These are phyloP conservation scores for Chaetodon auriga DNA, from an alignment of 2,113 vertebrate species.

Conservation along the genomic window DNA sequence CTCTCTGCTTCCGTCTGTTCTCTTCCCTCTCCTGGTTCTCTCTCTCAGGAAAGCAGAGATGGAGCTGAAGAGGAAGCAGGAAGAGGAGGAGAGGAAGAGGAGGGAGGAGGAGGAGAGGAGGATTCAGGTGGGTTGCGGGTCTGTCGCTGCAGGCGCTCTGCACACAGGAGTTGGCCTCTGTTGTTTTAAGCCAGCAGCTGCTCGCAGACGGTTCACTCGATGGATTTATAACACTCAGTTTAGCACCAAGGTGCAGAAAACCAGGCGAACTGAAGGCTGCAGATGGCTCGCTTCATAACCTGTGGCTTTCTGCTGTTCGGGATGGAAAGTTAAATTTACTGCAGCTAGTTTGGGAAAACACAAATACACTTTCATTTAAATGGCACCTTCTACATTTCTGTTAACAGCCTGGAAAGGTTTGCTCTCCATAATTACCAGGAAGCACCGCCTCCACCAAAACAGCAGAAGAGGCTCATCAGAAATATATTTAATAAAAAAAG, in stretches of 20 bases:
- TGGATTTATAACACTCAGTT: not conserved
- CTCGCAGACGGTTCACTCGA: not conserved
- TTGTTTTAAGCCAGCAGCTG: not conserved
- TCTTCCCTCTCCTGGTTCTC: not conserved
- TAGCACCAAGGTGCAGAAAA: not conserved
- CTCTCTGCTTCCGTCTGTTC: not conserved
- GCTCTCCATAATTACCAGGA: no score
- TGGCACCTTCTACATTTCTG: not conserved
- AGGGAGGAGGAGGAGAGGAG: slow-evolving; percentile 92
- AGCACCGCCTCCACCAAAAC: no score
- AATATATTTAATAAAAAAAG: no score
- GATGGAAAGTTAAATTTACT: not conserved
- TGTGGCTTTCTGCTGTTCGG: no score
- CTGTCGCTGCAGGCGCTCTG: not conserved
- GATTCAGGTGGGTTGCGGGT: slow-evolving; percentile 87
- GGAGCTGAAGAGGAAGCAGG: slow-evolving; percentile 94
- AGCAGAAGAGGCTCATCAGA: no score
- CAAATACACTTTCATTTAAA: not conserved
- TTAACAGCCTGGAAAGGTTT: not conserved
- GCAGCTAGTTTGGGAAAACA: not conserved
- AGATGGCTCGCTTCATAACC: no score
- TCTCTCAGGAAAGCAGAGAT: slow-evolving; percentile 93
- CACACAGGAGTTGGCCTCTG: not conserved
- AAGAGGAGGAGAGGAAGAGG: slow-evolving; percentile 94
- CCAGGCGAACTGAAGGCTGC: not conserved